Base-by-base conservation (phyloP, 2,797 vertebrate species). In the Galaxias olidus region DNA sequence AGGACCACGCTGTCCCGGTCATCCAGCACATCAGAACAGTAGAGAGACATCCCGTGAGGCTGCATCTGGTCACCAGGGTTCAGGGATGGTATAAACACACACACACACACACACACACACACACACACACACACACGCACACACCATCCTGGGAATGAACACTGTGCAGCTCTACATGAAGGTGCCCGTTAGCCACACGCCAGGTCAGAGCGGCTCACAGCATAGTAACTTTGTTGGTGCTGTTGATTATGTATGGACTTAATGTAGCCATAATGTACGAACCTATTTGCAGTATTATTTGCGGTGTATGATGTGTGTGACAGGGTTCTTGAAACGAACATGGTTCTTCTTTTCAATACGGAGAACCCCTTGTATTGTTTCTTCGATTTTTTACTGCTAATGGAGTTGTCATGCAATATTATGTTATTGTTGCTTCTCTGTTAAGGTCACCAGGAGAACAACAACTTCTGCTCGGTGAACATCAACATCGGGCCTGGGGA, bases 391-490 rank as follows among this genome's bases (percentile, higher is more conserved):
- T 47, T 17, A 17, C 8, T 40, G 13, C 14, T 12, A n/a, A 56
- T 7, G 12, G 1, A 18, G 17, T 42, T 42, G 43, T 12, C 4
- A 11, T 8, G 49, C 19, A 11, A 43, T 55, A 15, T 4, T 17
- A 19, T 50, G 15, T 51, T 19, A 9, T 14, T 18, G 42, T 14
- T 65, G 8, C 46, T 9, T 61, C 59, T 69, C 44, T 67, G 48
- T 69, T 15, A 80, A 94, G 93, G 93, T 4, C 93, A 94, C 68
- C 93, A 94, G 63, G 93, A 94, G 81, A 94, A 94, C 80, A 94
- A 94, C 77, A 94, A 94, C 69, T 94, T 94, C 78, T 94, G 92
- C 67, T 94, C 93, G 0, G 93, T 94, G 69, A 94, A 94, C 66
- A 94, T 94, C 72, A 94, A 94, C 80, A 94, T 94, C 0, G 93